A percentile compares a stretch with the other conserved stretches of the same genome.
These are phyloP conservation scores for Alosa alosa DNA, from an alignment of 2,113 vertebrate species.

Conservation along the genomic window DNA sequence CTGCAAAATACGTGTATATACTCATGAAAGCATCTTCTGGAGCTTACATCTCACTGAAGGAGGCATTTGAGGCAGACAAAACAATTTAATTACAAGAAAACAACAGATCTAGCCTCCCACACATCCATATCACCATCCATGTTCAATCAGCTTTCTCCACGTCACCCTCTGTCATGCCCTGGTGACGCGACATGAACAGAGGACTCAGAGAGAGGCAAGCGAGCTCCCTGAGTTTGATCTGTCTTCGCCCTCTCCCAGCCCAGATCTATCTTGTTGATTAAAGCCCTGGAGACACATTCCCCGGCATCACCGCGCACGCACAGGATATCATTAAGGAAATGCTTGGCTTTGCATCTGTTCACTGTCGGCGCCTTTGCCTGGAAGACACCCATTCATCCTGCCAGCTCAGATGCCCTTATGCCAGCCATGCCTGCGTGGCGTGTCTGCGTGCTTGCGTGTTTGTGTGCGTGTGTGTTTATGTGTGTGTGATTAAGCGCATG, in stretches of 20 bases:
- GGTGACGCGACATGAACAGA: not conserved
- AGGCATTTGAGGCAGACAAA: not conserved
- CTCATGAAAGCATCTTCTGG: not conserved
- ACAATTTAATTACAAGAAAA: not conserved
- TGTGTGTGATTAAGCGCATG: not conserved
- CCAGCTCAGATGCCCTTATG: not conserved
- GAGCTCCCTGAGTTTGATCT: not conserved
- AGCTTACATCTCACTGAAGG: not conserved
- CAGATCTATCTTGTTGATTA: conserved; percentile 25
- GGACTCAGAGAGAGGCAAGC: not conserved
- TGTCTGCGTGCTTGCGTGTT: not conserved
- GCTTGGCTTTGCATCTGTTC: conserved; percentile 67
- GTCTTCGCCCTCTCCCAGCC: not conserved
- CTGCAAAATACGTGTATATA: not conserved
- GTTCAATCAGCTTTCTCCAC: not conserved
- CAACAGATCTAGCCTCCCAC: not conserved
- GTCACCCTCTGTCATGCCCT: not conserved
- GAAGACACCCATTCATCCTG: conserved; percentile 8
- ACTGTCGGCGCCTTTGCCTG: conserved; percentile 17
- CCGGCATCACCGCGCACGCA: conserved; percentile 60
- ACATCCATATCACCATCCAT: not conserved
- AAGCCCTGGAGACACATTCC: conserved; percentile 63
- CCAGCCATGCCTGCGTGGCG: conserved; percentile 22
- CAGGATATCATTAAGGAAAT: conserved; percentile 71
- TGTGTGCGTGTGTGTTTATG: conserved; percentile 1